phyloP scores from a whole-genome alignment of 2,888 invertebrate genomes.

The Vesta saturnalis region DNA sequence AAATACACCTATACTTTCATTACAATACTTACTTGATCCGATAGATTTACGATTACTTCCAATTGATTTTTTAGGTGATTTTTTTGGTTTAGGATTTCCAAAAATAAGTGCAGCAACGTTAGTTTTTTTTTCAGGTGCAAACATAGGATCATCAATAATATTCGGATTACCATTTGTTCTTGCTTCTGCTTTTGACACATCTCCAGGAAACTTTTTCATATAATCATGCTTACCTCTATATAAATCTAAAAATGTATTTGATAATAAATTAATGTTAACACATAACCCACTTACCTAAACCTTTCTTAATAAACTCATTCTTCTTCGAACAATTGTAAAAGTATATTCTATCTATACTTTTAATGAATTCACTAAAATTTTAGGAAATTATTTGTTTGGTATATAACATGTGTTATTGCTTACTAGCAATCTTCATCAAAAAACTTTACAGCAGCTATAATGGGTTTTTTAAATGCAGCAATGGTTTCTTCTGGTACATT shows the following conservation, averaged over 20 bases:
- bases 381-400: constrained; percentile 28
- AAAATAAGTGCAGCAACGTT: constrained; percentile 65
- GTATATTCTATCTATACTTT: constrained; percentile 75
- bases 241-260: constrained; percentile 26
- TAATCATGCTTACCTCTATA: constrained; percentile 69
- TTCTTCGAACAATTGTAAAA: constrained; percentile 82
- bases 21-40: constrained; percentile 9
- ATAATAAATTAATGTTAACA: constrained; percentile 10
- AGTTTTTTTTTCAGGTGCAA: constrained; percentile 64
- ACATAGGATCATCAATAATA: constrained; percentile 72
- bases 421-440: constrained; percentile 87
- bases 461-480: constrained; percentile 72
- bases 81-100: constrained; percentile 62
- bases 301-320: constrained; percentile 83
- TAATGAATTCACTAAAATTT: constrained; percentile 81
- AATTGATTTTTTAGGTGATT: constrained; percentile 46
- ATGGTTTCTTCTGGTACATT: constrained; percentile 75
- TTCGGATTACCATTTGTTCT: constrained; percentile 76
- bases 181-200: constrained; percentile 78
- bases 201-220: constrained; percentile 84
- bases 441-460: constrained; percentile 86
- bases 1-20: too few species aligned
- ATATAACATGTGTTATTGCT: constrained; percentile 58
- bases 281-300: constrained; percentile 72
- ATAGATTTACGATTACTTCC: neutral